Conservation (phyloP, 1,140 invertebrate genomes). For the Drosophila azteca region DNA sequence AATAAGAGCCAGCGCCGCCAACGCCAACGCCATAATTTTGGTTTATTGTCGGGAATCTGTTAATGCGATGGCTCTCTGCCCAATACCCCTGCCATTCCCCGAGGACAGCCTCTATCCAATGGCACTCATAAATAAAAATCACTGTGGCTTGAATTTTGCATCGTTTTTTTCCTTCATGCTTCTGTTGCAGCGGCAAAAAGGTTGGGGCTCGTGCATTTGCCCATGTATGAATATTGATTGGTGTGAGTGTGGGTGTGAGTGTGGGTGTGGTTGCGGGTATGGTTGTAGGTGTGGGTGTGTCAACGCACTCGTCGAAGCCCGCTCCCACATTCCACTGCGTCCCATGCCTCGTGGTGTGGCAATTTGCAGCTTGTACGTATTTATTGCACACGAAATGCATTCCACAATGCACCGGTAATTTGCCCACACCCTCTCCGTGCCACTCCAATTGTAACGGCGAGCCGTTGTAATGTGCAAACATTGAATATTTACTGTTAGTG, state of each 20-base stretch:
- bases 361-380: constrained; percentile 50
- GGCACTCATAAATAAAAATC: constrained; percentile 77
- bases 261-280: constrained; percentile 4
- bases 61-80: constrained; percentile 66
- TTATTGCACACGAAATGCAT: constrained; percentile 63
- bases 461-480: constrained; percentile 14
- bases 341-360: constrained; percentile 41
- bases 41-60: constrained; percentile 74
- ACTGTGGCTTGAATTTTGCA: constrained; percentile 78
- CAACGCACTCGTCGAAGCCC: constrained; percentile 4
- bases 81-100: constrained; percentile 1
- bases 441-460: constrained; percentile 18
- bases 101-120: constrained; percentile 28
- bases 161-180: constrained; percentile 47
- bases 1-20: constrained; percentile 59
- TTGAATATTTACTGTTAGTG: constrained; percentile 5
- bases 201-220: constrained; percentile 43
- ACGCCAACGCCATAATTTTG: constrained; percentile 67
- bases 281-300: constrained; percentile 15
- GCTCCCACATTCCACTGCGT: background rate
- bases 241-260: background rate
- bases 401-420: constrained; percentile 57
- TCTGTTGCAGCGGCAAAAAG: constrained; percentile 44
- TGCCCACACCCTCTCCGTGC: background rate
- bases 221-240: constrained; percentile 40